Evolutionary conservation across 2,797 vertebrate species (phyloP).

Genomic region (Eulemur rubriventer): DNA sequence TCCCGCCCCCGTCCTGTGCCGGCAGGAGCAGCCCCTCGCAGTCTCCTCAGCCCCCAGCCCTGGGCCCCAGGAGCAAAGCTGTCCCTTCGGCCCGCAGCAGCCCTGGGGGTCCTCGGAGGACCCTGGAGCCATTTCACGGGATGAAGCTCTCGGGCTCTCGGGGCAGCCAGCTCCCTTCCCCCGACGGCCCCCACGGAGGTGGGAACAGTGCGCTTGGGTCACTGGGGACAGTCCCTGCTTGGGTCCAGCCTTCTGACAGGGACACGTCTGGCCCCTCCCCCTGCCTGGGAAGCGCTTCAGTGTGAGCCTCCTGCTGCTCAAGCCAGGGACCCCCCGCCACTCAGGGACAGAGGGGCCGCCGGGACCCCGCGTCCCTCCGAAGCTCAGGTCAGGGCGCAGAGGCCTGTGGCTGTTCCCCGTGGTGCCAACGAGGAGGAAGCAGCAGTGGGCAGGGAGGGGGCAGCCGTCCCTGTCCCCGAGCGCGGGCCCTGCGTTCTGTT

Average conservation of each 20-base stretch:
- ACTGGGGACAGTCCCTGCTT: not conserved
- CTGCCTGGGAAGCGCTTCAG: too few relatives aligned
- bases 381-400: too few relatives aligned
- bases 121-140: not conserved
- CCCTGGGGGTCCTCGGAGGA: not conserved
- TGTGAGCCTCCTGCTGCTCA: not conserved
- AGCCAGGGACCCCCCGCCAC: not conserved
- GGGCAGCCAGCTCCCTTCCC: not conserved
- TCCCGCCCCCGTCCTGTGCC: rapidly evolving
- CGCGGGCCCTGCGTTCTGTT: not conserved
- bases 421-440: not conserved
- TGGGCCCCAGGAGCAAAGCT: not conserved
- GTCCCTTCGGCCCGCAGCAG: not conserved
- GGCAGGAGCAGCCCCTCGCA: rapidly evolving
- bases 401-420: rapidly evolving
- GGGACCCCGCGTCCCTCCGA: not conserved
- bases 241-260: not conserved
- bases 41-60: not conserved
- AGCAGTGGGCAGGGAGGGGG: not conserved
- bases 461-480: rapidly evolving
- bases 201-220: rapidly evolving
- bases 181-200: not conserved
- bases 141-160: too few relatives aligned
- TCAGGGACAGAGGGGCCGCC: not conserved
- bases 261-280: rapidly evolving